phyloP scores from a whole-genome alignment of 2,113 vertebrate species.

The Chionis minor region DNA sequence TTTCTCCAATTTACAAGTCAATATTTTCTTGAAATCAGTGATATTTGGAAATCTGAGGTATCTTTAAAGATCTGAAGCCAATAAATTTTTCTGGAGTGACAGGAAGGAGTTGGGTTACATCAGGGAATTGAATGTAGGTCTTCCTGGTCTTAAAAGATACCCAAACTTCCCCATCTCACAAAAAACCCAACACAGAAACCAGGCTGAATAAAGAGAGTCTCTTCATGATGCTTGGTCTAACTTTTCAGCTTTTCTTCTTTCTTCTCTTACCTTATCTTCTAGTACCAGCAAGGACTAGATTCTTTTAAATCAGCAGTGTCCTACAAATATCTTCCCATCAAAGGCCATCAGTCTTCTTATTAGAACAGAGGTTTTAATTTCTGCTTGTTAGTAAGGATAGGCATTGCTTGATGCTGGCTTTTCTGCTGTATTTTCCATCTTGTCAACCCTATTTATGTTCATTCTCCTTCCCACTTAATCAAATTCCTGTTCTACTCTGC shows the following conservation, averaged over 20 bases:
- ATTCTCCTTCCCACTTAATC: background rate
- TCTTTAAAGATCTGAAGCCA: background rate
- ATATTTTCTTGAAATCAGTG: background rate
- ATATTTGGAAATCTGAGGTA: background rate
- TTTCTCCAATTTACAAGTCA: background rate
- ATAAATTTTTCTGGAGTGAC: background rate
- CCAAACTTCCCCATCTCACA: background rate
- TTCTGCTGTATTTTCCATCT: background rate
- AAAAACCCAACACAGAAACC: background rate
- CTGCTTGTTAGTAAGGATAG: background rate
- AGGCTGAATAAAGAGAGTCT: background rate
- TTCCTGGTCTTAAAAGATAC: background rate
- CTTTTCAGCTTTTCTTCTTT: background rate
- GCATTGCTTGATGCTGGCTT: background rate
- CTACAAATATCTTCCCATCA: background rate
- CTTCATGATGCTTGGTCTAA: background rate
- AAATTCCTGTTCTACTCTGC: background rate
- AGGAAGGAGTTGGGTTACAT: background rate
- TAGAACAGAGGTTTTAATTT: background rate
- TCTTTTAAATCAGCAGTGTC: background rate
- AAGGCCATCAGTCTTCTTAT: background rate
- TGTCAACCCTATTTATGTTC: background rate
- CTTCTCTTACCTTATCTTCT: background rate
- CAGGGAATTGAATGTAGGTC: background rate
- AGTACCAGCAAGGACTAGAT: background rate